A percentile compares a stretch with the other conserved stretches of the same genome.
These are phyloP conservation scores for Eulemur coronatus DNA, from an alignment of 2,797 vertebrate genomes.

Conservation along the genomic window DNA sequence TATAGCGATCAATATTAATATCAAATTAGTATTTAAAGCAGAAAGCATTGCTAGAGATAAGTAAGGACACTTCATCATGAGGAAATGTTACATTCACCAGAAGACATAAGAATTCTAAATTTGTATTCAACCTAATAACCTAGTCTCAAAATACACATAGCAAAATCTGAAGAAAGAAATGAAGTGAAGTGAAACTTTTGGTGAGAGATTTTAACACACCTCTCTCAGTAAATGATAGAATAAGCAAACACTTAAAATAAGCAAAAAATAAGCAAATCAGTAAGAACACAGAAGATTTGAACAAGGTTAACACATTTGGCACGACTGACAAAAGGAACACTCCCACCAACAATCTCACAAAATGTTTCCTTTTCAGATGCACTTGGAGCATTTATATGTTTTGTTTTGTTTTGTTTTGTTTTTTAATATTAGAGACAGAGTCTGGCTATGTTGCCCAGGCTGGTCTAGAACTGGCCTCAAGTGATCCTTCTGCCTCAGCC, in stretches of 20 bases:
- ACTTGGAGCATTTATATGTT: background rate
- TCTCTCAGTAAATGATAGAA: background rate
- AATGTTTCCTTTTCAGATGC: background rate
- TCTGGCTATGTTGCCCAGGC: background rate
- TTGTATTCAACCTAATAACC: background rate
- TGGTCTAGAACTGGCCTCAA: background rate
- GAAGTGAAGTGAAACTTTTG: background rate
- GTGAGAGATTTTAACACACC: background rate
- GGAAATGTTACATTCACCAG: background rate
- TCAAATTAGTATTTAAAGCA: background rate
- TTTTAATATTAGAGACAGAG: no score
- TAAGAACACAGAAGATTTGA: background rate
- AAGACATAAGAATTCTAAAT: background rate
- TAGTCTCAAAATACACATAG: background rate
- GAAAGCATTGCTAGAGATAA: background rate
- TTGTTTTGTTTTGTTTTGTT: no score
- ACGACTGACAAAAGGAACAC: background rate
- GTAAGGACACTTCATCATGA: background rate
- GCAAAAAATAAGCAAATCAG: background rate
- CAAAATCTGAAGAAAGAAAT: slow-evolving; percentile 34
- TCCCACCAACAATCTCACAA: background rate
- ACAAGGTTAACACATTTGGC: background rate
- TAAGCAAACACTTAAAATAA: background rate
- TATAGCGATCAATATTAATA: background rate
- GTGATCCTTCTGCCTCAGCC: no score